These are phyloP conservation scores for Heliconius himera DNA, from an alignment of 1,140 invertebrate genomes.

Conservation along the genomic window DNA sequence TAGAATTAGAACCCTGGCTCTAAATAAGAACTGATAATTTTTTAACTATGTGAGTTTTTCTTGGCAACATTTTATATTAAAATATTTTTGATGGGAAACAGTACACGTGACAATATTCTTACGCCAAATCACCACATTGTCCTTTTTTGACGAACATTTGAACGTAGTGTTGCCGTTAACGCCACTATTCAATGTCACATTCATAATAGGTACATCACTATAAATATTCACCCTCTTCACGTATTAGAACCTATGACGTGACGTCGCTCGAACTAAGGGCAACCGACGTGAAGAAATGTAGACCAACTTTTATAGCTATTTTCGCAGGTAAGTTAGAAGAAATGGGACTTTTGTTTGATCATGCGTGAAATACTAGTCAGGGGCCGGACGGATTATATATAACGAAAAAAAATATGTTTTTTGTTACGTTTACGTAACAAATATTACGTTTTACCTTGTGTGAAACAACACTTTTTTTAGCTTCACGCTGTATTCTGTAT, in stretches of 20 bases:
- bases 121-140: not conserved
- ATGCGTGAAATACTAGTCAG: not conserved
- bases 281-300: not conserved
- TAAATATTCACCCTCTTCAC: not conserved
- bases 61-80: no score
- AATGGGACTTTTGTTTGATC: not conserved
- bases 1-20: no score
- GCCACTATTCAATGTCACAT: not conserved
- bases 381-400: no score
- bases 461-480: no score
- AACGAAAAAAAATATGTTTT: no score
- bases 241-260: not conserved
- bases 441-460: no score
- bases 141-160: not conserved
- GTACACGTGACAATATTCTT: not conserved
- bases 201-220: not conserved
- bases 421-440: no score
- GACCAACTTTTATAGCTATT: not conserved
- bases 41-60: no score
- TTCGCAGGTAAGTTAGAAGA: not conserved
- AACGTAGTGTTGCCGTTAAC: not conserved
- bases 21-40: no score
- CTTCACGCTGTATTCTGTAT: no score
- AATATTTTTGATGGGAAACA: no score
- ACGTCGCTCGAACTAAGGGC: not conserved